phyloP scores from a whole-genome alignment of 1,140 invertebrate species.

The Drosophila dunni region DNA sequence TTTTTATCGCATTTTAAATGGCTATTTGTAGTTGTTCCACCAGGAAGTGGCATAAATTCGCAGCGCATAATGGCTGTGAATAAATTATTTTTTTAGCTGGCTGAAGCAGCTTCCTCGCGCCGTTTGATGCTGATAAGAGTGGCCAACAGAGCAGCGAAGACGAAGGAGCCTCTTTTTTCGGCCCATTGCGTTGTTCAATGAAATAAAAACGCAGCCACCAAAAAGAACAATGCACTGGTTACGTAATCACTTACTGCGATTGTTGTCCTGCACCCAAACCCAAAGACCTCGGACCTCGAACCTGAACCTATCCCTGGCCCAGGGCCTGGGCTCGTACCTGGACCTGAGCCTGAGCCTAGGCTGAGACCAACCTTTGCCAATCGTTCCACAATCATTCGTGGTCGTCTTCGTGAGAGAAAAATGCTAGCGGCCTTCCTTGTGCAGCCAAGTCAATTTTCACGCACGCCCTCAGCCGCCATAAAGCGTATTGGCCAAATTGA shows the following conservation, averaged over 20 bases:
- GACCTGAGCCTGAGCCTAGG: neutral
- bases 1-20: conserved; percentile 83
- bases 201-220: conserved; percentile 52
- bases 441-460: conserved; percentile 65
- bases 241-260: conserved; percentile 80
- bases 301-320: neutral
- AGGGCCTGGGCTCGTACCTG: neutral
- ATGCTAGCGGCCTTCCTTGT: conserved; percentile 74
- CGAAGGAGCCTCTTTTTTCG: conserved; percentile 18
- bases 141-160: neutral
- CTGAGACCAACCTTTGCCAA: neutral
- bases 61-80: conserved; percentile 82
- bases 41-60: conserved; percentile 82
- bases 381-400: neutral
- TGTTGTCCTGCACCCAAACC: conserved; percentile 62
- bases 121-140: conserved; percentile 65
- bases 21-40: conserved; percentile 82
- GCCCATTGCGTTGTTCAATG: conserved; percentile 63
- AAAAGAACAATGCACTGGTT: conserved; percentile 74
- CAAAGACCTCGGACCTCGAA: conserved; percentile 23
- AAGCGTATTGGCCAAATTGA: conserved; percentile 39
- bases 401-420: conserved; percentile 47
- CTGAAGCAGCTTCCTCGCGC: conserved; percentile 66
- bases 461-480: conserved; percentile 64
- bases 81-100: conserved; percentile 71